Evolutionary conservation across 2,797 vertebrate species (phyloP).

Genomic region (Corythornis leucogaster): DNA sequence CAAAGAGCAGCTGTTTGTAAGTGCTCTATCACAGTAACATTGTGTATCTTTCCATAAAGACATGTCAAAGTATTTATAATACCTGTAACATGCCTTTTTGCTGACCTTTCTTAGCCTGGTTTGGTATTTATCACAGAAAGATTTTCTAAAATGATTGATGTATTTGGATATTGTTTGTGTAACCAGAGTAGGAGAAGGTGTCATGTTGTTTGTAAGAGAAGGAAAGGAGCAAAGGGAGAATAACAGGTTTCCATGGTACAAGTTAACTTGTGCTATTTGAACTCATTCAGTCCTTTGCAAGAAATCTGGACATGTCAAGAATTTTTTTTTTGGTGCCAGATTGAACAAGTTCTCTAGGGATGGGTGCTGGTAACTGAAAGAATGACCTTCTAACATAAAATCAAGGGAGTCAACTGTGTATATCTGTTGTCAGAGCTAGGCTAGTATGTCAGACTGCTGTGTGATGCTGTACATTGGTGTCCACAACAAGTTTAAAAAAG

Average conservation of each 20-base stretch:
- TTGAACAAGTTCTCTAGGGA: neutral
- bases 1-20: neutral
- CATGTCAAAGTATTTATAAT: neutral
- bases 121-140: conserved; percentile 39
- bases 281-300: neutral
- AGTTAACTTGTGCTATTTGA: neutral
- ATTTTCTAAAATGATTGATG: conserved; percentile 47
- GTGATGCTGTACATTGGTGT: neutral
- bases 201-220: neutral
- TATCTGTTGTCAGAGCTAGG: neutral
- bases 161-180: conserved; percentile 15
- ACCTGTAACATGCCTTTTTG: neutral
- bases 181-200: neutral
- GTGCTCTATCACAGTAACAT: neutral
- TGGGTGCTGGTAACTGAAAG: neutral
- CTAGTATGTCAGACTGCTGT: neutral
- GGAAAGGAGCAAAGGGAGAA: neutral
- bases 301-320: neutral
- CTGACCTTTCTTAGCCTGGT: conserved; percentile 47
- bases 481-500: neutral
- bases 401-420: neutral
- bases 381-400: neutral
- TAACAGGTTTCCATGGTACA: neutral
- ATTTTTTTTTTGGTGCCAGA: neutral
- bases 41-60: neutral